Conservation (phyloP, 2,113 vertebrate species). For the Apus apus region DNA sequence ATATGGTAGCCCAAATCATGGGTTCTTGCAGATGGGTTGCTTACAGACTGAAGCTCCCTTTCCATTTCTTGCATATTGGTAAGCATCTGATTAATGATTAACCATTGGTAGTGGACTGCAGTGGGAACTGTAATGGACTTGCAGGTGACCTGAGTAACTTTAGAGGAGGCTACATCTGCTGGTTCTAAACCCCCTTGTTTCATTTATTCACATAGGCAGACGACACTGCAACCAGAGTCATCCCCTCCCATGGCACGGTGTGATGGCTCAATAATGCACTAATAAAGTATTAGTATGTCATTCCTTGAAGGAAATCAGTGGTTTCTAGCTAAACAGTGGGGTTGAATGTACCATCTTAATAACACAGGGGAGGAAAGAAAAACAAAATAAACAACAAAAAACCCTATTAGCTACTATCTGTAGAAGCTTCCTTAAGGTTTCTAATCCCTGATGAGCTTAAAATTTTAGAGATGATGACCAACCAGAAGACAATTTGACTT, state of each 20-base stretch:
- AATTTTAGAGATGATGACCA: not conserved
- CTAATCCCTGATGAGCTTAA: not conserved
- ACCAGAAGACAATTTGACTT: not conserved
- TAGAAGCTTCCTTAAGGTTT: not conserved
- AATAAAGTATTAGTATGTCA: not conserved
- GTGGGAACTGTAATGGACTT: not conserved
- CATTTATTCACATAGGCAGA: not conserved
- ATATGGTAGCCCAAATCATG: not conserved
- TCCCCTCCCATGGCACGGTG: not conserved
- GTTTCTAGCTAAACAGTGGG: not conserved
- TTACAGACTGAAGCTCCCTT: not conserved
- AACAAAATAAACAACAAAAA: not conserved
- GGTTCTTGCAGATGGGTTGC: not conserved
- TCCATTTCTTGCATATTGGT: not conserved
- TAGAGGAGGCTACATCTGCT: not conserved
- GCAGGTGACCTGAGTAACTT: not conserved
- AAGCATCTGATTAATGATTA: not conserved
- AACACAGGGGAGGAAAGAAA: not conserved
- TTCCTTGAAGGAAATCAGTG: not conserved
- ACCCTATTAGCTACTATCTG: not conserved
- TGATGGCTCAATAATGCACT: not conserved
- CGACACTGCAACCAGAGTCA: not conserved
- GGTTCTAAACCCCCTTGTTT: not conserved
- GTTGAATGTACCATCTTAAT: not conserved
- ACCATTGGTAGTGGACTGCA: not conserved